These are phyloP conservation scores for Naso thynnoides DNA, from an alignment of 2,797 vertebrate species.

Conservation along the genomic window DNA sequence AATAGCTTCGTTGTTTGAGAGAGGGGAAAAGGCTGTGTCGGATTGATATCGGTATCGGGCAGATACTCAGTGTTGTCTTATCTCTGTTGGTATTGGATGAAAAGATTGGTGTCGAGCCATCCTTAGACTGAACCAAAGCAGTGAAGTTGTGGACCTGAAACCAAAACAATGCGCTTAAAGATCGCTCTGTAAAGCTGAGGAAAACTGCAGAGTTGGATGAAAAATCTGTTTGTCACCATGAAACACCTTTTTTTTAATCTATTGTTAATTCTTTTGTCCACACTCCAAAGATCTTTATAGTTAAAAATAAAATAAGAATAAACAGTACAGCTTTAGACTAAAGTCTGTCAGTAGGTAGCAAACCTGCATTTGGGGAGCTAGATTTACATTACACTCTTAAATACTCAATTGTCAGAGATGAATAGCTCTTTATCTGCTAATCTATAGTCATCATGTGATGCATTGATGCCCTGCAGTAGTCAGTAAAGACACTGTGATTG, in stretches of 20 bases:
- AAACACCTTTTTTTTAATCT: neutral
- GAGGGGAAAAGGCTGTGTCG: no score
- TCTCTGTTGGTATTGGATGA: no score
- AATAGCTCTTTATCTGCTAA: neutral
- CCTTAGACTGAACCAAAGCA: neutral
- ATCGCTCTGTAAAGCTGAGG: neutral
- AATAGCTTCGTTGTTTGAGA: no score
- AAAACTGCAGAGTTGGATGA: neutral
- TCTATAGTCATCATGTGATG: neutral
- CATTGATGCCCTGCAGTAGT: neutral
- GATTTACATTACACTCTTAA: neutral
- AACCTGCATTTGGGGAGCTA: neutral
- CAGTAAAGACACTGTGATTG: neutral
- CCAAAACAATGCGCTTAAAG: neutral
- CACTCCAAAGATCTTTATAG: neutral
- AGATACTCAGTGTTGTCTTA: no score
- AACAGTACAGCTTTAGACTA: no score
- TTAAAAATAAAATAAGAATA: neutral
- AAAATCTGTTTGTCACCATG: neutral
- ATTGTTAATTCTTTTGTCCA: neutral
- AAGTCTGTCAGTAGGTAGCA: neutral
- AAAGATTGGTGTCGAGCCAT: neutral
- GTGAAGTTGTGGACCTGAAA: neutral
- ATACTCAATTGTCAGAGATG: no score
- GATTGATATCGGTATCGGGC: no score